phyloP scores from a whole-genome alignment of 2,888 invertebrate genomes.

The Chironomus riparius region DNA sequence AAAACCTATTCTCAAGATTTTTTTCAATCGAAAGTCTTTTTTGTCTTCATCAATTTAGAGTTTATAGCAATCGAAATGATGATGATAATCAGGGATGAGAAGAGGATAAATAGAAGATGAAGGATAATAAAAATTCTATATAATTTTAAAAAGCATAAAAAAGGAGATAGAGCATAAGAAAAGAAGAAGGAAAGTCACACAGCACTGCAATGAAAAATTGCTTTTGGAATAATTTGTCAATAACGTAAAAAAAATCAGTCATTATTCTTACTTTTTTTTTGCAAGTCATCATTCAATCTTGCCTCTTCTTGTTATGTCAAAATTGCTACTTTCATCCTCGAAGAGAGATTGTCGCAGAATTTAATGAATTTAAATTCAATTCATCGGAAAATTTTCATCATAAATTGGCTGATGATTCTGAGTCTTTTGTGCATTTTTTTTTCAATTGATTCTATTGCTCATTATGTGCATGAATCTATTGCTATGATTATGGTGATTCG shows the following conservation, averaged over 20 bases:
- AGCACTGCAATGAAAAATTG: background rate
- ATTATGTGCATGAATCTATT: background rate
- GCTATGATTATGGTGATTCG: background rate
- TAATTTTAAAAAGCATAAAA: background rate
- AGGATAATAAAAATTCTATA: conserved; percentile 9
- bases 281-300: conserved; percentile 15
- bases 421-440: background rate
- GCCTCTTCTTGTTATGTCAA: background rate
- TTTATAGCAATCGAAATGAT: background rate
- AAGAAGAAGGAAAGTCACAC: background rate
- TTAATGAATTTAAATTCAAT: conserved; percentile 22
- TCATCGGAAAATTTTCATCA: conserved; percentile 14
- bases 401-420: conserved; percentile 4
- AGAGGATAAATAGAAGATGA: background rate
- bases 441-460: background rate
- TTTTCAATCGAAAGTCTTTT: too few relatives aligned
- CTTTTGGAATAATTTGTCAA: background rate
- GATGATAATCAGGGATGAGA: background rate
- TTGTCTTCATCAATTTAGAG: background rate
- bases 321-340: background rate
- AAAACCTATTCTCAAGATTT: too few relatives aligned
- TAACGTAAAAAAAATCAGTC: background rate
- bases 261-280: background rate
- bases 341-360: background rate
- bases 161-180: background rate